These are phyloP conservation scores for Helicoverpa zea DNA, from an alignment of 1,140 invertebrate genomes.

Conservation along the genomic window DNA sequence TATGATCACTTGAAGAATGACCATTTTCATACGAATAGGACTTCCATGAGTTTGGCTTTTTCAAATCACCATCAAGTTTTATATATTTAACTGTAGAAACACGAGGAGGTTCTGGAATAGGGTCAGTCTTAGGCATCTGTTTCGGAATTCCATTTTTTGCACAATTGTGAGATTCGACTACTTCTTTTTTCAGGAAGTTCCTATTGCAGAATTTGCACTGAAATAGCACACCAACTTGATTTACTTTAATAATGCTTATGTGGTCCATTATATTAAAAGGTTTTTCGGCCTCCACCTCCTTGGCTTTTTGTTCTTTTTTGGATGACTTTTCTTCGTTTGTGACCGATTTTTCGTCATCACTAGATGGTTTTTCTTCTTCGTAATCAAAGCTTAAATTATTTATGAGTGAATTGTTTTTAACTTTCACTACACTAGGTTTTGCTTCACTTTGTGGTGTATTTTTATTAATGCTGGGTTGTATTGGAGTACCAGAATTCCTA, in stretches of 20 bases:
- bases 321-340: too few species aligned
- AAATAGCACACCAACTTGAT: conserved; percentile 77
- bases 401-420: conserved; percentile 2
- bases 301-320: conserved; percentile 43
- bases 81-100: conserved; percentile 78
- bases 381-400: conserved; percentile 51
- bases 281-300: conserved; percentile 51
- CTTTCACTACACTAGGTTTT: conserved; percentile 19
- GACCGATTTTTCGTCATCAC: too few species aligned
- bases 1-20: conserved; percentile 13
- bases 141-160: conserved; percentile 78
- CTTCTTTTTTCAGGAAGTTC: conserved; percentile 81
- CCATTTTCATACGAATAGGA: conserved; percentile 56
- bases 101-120: conserved; percentile 69
- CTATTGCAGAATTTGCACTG: conserved; percentile 82
- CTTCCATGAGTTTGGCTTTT: conserved; percentile 45
- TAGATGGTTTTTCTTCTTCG: conserved; percentile 13
- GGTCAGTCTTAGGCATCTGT: conserved; percentile 61
- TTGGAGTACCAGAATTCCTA: conserved; percentile 1
- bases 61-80: conserved; percentile 56
- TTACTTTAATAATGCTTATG: conserved; percentile 81
- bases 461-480: neutral
- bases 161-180: conserved; percentile 76
- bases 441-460: neutral
- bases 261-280: conserved; percentile 81